Evolutionary conservation across 2,113 vertebrate species (phyloP).

Genomic region (Corynorhinus townsendii): DNA sequence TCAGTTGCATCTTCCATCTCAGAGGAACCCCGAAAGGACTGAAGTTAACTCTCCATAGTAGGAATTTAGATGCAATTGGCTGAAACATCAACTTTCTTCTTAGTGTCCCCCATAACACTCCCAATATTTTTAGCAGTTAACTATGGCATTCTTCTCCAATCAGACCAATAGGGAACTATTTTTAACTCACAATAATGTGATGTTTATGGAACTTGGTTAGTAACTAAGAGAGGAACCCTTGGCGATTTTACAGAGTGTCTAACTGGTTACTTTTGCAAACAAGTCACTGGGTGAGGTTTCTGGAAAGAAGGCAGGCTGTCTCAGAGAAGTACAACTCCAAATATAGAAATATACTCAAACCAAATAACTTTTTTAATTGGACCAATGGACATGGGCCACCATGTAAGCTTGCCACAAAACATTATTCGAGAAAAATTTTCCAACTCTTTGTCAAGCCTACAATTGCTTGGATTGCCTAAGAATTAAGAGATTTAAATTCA

Average conservation of each 20-base stretch:
- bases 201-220: constrained; percentile 42
- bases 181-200: constrained; percentile 20
- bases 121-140: not conserved
- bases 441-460: constrained; percentile 37
- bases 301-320: constrained; percentile 28
- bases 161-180: constrained; percentile 3
- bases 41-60: not conserved
- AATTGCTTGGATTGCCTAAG: constrained; percentile 10
- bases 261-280: constrained; percentile 41
- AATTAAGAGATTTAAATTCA: constrained; percentile 36
- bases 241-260: constrained; percentile 31
- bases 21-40: not conserved
- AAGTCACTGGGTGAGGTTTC: constrained; percentile 42
- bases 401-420: constrained; percentile 32
- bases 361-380: constrained; percentile 31
- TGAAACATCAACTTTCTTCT: not conserved
- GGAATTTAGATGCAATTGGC: not conserved
- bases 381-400: constrained; percentile 38
- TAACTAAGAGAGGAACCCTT: constrained; percentile 38
- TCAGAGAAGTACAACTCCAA: constrained; percentile 42
- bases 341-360: constrained; percentile 55
- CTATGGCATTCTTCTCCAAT: not conserved
- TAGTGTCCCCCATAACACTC: not conserved
- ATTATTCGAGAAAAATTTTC: constrained; percentile 10
- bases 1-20: not conserved